These are phyloP conservation scores for Otocyon megalotis DNA, from an alignment of 2,113 vertebrate species.

Conservation along the genomic window DNA sequence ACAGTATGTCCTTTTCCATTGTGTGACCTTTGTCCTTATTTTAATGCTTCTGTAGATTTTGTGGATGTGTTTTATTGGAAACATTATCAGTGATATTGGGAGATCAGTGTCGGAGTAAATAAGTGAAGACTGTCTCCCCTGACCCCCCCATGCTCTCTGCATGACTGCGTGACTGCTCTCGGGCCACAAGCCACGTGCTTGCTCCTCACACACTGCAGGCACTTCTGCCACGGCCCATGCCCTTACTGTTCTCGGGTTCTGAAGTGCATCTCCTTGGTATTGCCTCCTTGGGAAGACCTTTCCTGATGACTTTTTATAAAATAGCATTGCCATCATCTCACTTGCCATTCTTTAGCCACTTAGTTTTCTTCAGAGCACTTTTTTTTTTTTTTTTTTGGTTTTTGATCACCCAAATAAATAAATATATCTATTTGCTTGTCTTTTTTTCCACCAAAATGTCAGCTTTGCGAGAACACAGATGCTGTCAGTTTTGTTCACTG, in stretches of 20 bases:
- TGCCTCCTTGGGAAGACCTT: neutral
- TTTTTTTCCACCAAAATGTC: neutral
- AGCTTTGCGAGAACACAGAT: neutral
- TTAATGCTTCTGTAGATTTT: conserved; percentile 11
- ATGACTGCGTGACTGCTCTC: neutral
- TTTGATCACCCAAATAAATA: neutral
- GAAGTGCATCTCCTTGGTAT: neutral
- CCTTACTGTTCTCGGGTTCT: neutral
- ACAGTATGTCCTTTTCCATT: neutral
- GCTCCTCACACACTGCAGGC: neutral
- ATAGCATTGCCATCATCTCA: neutral
- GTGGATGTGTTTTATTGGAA: neutral
- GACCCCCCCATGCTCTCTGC: neutral
- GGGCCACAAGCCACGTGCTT: neutral
- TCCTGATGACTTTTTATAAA: neutral
- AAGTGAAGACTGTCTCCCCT: neutral
- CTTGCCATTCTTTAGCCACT: neutral
- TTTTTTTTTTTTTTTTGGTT: neutral
- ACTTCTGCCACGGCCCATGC: neutral
- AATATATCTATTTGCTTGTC: neutral
- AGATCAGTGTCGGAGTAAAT: neutral
- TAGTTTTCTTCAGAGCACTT: neutral
- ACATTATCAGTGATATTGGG: neutral
- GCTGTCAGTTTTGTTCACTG: neutral
- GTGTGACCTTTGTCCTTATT: conserved; percentile 20